phyloP scores from a whole-genome alignment of 2,797 vertebrate species.

The Tarsius wallacei region DNA sequence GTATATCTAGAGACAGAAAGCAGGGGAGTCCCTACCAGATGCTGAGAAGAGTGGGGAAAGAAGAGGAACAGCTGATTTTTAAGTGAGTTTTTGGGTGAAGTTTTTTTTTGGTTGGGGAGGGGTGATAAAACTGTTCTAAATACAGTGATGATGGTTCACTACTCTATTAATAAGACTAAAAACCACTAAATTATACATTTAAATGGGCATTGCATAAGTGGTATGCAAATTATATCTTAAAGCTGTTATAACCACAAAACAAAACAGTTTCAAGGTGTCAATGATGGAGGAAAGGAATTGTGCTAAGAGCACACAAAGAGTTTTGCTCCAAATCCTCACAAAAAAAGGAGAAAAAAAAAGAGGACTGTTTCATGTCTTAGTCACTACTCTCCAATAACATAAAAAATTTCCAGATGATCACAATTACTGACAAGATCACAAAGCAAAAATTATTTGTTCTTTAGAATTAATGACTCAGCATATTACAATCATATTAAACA shows the following conservation, averaged over 20 bases:
- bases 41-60: not conserved
- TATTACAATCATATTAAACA: slow-evolving; percentile 37
- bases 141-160: not conserved
- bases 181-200: not conserved
- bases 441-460: slow-evolving; percentile 50
- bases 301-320: slow-evolving; percentile 9
- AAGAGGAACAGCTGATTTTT: not conserved
- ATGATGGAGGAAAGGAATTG: not conserved
- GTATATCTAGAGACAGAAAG: not conserved
- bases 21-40: not conserved
- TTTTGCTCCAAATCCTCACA: not conserved
- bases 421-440: slow-evolving; percentile 57
- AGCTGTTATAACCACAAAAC: slow-evolving; percentile 28
- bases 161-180: slow-evolving; percentile 23
- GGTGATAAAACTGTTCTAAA: not conserved
- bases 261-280: slow-evolving; percentile 33
- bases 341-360: not conserved
- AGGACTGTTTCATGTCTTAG: slow-evolving; percentile 19
- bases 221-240: not conserved
- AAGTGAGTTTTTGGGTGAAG: not conserved
- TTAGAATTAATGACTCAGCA: slow-evolving; percentile 22
- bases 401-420: slow-evolving; percentile 32
- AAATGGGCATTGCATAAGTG: slow-evolving; percentile 10
- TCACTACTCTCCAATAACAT: slow-evolving; percentile 59
- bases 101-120: not conserved